Evolutionary conservation across 2,888 invertebrate genomes (phyloP), one percentile per base, ranked within the genome.

Genomic region (Ormyrus thymus): DNA sequence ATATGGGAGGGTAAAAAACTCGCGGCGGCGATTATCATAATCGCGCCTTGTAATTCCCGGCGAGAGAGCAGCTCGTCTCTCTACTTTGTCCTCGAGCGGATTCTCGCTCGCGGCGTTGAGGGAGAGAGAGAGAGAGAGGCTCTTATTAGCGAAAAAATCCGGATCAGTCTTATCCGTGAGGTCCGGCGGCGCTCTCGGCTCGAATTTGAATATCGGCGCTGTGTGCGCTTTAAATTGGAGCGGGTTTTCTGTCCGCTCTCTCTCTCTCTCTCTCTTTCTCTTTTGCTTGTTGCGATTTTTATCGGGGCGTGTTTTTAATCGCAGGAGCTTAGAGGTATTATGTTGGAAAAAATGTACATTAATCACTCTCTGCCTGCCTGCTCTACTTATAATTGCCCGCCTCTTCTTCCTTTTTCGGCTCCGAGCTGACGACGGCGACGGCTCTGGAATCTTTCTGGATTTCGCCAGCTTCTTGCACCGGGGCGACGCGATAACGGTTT

Each of bases 41-140:
- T 81, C 81, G 81, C 78, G 75, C 78, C 81, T 81, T 76, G 81
- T 76, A 78, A 81, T 80, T 80, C 80, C 69, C 76, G 53, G 51
- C 70, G 61, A 29, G 29, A 29, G 29, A 68, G 69, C 53, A 29
- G 48, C 48, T n/a, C 8, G 9, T 58, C 64, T 70, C 76, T 51
- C 76, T 70, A 71, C 69, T 76, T 69, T 71, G 76, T 76, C 69
- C 76, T 56, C 62, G 15, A 64, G 76, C 61, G 76, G 13, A 46
- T 56, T 70, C 56, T 59, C 50, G 59, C 76, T 71, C 76, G 76
- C 76, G 76, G 76, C 76, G 45, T 29, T 29, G 29, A 29, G 29
- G 29, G 29, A 29, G 29, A 29, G 29, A 29, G n/a, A n/a, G n/a
- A n/a, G 29, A 29, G 29, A 29, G 72, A 56, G 72, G 78, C 74